These are phyloP conservation scores for Salarias fasciatus DNA, from an alignment of 2,797 vertebrate genomes.

Conservation along the genomic window DNA sequence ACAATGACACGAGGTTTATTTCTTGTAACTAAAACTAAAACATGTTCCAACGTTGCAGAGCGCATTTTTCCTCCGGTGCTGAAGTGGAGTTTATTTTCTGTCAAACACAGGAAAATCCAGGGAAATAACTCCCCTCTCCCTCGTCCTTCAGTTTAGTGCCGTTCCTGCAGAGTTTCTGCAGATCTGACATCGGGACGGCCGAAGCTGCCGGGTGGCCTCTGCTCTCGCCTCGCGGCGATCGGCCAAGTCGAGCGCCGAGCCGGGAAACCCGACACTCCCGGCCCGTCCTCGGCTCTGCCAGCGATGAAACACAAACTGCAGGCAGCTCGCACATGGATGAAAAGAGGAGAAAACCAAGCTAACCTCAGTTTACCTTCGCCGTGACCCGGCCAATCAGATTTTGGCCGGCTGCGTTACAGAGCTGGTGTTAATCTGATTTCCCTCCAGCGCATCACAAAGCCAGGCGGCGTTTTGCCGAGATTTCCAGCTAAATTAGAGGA, in stretches of 20 bases:
- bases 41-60: too few species aligned
- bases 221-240: constrained; percentile 39
- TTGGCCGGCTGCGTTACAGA: not conserved
- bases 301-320: constrained; percentile 61
- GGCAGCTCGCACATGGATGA: constrained; percentile 20
- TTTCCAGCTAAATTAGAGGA: not conserved
- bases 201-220: constrained; percentile 37
- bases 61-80: too few species aligned
- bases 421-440: constrained; percentile 5
- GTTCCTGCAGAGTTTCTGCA: too few species aligned
- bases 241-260: constrained; percentile 48
- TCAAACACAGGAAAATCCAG: too few species aligned
- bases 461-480: not conserved
- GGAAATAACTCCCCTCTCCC: too few species aligned
- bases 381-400: not conserved
- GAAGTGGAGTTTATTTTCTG: too few species aligned
- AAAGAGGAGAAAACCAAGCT: not conserved
- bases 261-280: constrained; percentile 61
- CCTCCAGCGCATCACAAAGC: too few species aligned
- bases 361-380: not conserved
- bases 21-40: too few species aligned
- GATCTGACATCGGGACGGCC: not conserved
- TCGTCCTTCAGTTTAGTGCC: too few species aligned
- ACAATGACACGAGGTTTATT: too few species aligned
- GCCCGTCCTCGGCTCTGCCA: constrained; percentile 49